Evolutionary conservation across 1,140 invertebrate genomes (phyloP).

Genomic region (Orussus abietinus): DNA sequence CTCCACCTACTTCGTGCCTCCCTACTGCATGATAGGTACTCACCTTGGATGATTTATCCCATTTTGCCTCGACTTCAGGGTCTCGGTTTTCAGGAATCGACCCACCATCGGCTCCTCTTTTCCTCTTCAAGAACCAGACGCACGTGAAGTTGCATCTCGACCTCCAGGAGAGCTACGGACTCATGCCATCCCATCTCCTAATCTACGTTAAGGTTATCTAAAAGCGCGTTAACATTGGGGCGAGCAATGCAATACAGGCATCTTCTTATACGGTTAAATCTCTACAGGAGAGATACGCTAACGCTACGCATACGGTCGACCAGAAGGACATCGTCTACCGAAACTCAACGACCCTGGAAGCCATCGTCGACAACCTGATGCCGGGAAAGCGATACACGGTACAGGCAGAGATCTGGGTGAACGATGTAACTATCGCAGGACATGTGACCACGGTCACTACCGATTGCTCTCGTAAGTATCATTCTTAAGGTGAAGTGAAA

Average conservation of each 20-base stretch:
- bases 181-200: no score
- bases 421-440: background rate
- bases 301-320: background rate
- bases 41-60: background rate
- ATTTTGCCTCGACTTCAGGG: background rate
- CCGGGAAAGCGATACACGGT: constrained; percentile 4
- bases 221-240: background rate
- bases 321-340: background rate
- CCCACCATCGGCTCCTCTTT: background rate
- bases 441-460: constrained; percentile 11
- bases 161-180: background rate
- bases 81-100: constrained; percentile 13
- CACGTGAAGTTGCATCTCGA: background rate
- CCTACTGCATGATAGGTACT: constrained; percentile 21
- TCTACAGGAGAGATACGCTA: no score
- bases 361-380: background rate
- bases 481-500: no score
- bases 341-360: background rate
- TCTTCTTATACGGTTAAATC: no score
- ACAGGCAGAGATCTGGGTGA: background rate
- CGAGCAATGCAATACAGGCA: no score
- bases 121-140: constrained; percentile 12
- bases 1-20: constrained; percentile 15
- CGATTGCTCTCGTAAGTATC: constrained; percentile 11
- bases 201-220: no score